Base-by-base conservation (phyloP, 2,888 invertebrate genomes). In the Corbicula japonica region DNA sequence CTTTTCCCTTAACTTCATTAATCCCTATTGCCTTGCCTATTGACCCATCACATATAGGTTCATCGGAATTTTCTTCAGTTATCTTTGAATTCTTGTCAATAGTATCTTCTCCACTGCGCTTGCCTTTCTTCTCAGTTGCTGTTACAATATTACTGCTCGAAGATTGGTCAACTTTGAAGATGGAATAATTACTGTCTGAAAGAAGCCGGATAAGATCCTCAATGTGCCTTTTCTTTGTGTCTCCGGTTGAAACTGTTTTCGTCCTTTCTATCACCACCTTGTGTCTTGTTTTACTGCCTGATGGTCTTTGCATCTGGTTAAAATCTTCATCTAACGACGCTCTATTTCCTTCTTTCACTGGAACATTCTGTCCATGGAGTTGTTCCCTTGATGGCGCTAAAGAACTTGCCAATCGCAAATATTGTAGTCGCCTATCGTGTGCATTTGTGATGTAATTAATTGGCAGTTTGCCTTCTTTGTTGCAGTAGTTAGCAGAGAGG, bases 391-490 rank as follows among this genome's bases (percentile, higher is more conserved):
- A 35, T 8, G 61, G 65, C 6, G 32, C 48, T 4, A 61, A 50
- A 44, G 44, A 30, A 34, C 35, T 60, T 8, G 61, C 81, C 21
- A 66, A 26, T 61, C 66, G 35, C 5, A 87, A 65, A 52, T 69
- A 86, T 63, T 84, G 83, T n/a, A 76, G 75, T 23, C 90, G 68
- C 18, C 88, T 63, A 61, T 90, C 90, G 58, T 78, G 85, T 21
- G 76, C 82, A 30, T 63, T 75, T 26, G 72, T 84, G 30, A 88
- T 78, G 74, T 86, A 88, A 41, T 87, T 75, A 12, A 83, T 83
- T 8, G 90, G 87, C 3, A 86, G 69, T 60, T 87, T 87, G 10
- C 84, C 85, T 5, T 85, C 86, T 30, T 76, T 81, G 76, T 90
- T 88, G 30, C 58, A 68, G 0, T 83, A 44, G 18, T 83, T 65